phyloP scores from a whole-genome alignment of 2,797 vertebrate genomes.

The Syngnathus rostellatus region DNA sequence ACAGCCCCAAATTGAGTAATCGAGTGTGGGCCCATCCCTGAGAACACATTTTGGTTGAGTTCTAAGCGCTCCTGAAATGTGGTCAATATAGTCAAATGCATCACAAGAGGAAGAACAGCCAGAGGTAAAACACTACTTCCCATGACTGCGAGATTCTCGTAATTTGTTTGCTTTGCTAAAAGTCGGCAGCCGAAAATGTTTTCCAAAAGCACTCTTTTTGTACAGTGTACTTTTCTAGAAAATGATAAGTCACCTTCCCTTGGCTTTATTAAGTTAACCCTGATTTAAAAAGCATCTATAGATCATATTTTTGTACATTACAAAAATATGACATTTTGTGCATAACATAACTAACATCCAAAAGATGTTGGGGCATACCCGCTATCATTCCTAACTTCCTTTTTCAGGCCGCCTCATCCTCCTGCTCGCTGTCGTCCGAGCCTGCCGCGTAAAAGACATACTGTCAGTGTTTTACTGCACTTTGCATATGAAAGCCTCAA shows the following conservation, averaged over 20 bases:
- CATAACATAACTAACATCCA: slow-evolving; percentile 50
- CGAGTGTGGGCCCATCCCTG: slow-evolving; percentile 63
- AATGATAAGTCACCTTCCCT: slow-evolving; percentile 42
- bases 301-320: slow-evolving; percentile 37
- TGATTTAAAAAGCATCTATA: slow-evolving; percentile 48
- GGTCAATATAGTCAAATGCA: background rate
- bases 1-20: slow-evolving; percentile 38
- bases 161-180: slow-evolving; percentile 1
- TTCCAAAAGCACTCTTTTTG: background rate
- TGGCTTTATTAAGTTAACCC: slow-evolving; percentile 55
- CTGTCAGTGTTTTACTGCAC: slow-evolving; percentile 2
- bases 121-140: background rate
- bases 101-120: background rate
- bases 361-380: slow-evolving; percentile 34
- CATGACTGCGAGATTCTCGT: background rate
- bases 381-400: slow-evolving; percentile 37
- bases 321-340: slow-evolving; percentile 50
- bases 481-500: background rate
- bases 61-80: slow-evolving; percentile 55
- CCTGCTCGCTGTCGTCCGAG: slow-evolving; percentile 68
- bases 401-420: slow-evolving; percentile 54
- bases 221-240: slow-evolving; percentile 29
- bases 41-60: slow-evolving; percentile 71
- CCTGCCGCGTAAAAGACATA: slow-evolving; percentile 37
- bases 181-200: slow-evolving; percentile 5